Percentiles rank a stretch among this genome's conserved stretches.
Evolutionary conservation across 2,113 vertebrate species (phyloP).

Genomic region (Gulo gulo): DNA sequence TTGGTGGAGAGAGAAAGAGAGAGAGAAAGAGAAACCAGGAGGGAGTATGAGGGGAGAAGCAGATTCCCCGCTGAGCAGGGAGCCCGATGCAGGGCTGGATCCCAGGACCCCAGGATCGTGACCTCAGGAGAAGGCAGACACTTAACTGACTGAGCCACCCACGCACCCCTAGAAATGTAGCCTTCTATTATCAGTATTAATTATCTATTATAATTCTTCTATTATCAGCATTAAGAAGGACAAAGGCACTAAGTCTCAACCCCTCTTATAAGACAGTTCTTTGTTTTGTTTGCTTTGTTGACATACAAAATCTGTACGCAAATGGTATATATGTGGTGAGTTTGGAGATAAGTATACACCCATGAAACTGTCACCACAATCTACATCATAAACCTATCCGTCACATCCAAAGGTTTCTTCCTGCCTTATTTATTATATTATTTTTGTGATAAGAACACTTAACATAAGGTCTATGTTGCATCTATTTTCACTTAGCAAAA

Average conservation of each 20-base stretch:
- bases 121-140: no score
- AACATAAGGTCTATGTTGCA: background rate
- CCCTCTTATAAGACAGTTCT: background rate
- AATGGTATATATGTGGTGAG: background rate
- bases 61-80: background rate
- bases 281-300: background rate
- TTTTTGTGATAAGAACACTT: background rate
- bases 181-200: background rate
- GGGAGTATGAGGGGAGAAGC: background rate
- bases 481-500: background rate
- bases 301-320: background rate
- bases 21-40: background rate
- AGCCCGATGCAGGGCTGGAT: no score
- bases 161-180: background rate
- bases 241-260: background rate
- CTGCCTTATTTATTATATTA: background rate
- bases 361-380: background rate
- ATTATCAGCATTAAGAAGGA: background rate
- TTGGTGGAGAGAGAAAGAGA: background rate
- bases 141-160: no score
- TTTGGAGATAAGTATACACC: background rate
- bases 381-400: background rate
- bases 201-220: background rate
- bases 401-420: background rate
- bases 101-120: no score